Evolutionary conservation across 1,140 invertebrate genomes (phyloP), one percentile per base, ranked within the genome.

Genomic region (Drosophila saltans): DNA sequence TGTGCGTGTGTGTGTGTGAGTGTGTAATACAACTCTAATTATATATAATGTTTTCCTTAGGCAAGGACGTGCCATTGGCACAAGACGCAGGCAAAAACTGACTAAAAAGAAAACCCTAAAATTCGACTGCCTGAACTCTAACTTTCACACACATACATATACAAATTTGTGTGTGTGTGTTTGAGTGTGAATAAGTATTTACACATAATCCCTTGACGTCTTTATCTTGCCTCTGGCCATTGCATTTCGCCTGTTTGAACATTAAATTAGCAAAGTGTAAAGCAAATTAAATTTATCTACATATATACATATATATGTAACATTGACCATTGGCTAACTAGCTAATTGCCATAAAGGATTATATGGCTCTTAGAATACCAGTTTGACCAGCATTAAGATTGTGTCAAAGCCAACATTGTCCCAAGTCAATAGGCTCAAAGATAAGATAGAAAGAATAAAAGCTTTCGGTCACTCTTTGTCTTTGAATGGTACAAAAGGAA

Each of bases 261-360:
- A 40, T 77, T 67, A 75, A 77, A 77, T 77, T 77, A 77, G 64
- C 74, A 24, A 39, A 61, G 66, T 74, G 77, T 77, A 77, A 77
- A 77, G 77, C 66, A 77, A 77, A 76, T 76, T 76, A 77, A 77
- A 45, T 64, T 45, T 16, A 67, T 45, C 43, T 56, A 66, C 30
- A 48, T 26, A 52, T 59, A 48, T 33, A 40, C 10, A 24, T 6
- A 48, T 33, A 40, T n/a, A 24, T 6, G 6, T 48, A 66, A 40
- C 33, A 24, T 16, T 10, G 16, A 65, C 66, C 74, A 77, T 75
- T 75, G 74, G 76, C 70, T 77, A 77, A 60, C 60, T 74, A 71
- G 66, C 74, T 77, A 77, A 77, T 77, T 77, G 74, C 73, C 74
- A 70, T 55, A 77, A 77, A 77, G 73, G 74, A 77, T 77, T 77